Conservation (phyloP, 2,888 invertebrate species). For the Macropis europaea region DNA sequence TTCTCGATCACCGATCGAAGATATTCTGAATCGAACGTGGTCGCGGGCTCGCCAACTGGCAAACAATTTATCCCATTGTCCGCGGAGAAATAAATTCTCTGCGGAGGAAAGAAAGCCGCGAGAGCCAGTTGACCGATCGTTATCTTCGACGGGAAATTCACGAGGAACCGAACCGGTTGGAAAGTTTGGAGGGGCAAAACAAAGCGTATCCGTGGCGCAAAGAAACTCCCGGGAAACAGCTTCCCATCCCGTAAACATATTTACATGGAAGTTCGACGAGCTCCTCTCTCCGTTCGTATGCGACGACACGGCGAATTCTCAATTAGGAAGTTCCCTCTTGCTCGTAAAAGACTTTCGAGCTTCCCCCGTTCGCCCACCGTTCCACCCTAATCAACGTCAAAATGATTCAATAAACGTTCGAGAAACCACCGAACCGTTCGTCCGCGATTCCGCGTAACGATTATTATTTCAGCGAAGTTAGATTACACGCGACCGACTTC, state of each 20-base stretch:
- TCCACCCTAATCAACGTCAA: conserved; percentile 22
- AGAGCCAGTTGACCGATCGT: conserved; percentile 50
- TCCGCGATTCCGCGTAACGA: neutral
- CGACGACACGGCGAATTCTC: conserved; percentile 7
- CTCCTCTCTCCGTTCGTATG: conserved; percentile 2
- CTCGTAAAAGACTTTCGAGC: conserved; percentile 23
- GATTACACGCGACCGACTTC: conserved; percentile 28
- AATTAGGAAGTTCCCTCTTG: conserved; percentile 33
- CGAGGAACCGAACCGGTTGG: conserved; percentile 63
- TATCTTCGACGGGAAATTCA: conserved; percentile 63
- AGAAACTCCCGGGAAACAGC: conserved; percentile 19
- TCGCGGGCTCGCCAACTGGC: neutral
- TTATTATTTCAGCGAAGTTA: conserved; percentile 33
- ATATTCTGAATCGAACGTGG: neutral
- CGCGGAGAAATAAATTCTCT: conserved; percentile 8
- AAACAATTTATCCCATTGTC: neutral
- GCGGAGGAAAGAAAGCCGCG: conserved; percentile 4
- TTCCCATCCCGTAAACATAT: conserved; percentile 20
- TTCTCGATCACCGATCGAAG: no score
- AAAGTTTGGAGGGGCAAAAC: conserved; percentile 65
- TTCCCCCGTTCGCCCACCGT: conserved; percentile 1
- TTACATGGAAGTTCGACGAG: neutral
- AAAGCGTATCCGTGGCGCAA: conserved; percentile 43
- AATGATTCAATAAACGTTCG: conserved; percentile 38
- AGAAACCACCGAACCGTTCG: conserved; percentile 14